phyloP scores from a whole-genome alignment of 2,797 vertebrate genomes.

The Peromyscus attwateri region DNA sequence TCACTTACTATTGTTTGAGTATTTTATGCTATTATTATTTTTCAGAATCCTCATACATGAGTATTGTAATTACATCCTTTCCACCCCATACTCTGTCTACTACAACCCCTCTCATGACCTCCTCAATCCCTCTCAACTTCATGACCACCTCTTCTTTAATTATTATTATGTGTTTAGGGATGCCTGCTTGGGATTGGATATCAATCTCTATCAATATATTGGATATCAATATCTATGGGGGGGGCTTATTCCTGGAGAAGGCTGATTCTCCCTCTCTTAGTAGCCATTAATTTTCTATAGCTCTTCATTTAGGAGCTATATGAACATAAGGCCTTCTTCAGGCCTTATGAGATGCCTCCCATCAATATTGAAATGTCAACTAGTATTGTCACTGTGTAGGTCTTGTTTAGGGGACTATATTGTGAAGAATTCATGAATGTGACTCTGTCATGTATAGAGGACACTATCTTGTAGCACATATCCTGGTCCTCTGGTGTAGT shows the following conservation, averaged over 20 bases:
- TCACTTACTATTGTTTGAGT: not conserved
- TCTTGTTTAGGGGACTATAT: not conserved
- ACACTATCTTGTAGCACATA: not conserved
- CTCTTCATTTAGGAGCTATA: not conserved
- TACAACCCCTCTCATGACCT: too few species aligned
- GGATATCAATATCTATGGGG: not conserved
- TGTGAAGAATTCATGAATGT: not conserved
- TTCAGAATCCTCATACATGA: not conserved
- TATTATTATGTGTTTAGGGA: not conserved
- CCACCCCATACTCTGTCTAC: not conserved
- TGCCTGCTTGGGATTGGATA: not conserved
- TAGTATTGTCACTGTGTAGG: not conserved
- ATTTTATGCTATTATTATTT: not conserved
- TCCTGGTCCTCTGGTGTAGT: not conserved
- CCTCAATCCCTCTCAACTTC: not conserved
- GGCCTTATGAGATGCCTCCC: not conserved
- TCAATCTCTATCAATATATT: not conserved
- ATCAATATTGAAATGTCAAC: not conserved
- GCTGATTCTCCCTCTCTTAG: not conserved
- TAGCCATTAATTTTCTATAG: not conserved
- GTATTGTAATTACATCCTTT: not conserved
- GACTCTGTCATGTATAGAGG: not conserved
- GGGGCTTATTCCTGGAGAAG: not conserved
- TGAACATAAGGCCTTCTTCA: not conserved
- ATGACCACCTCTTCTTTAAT: not conserved